Evolutionary conservation across 1,140 invertebrate genomes (phyloP).

Genomic region (Zaprionus taronus): DNA sequence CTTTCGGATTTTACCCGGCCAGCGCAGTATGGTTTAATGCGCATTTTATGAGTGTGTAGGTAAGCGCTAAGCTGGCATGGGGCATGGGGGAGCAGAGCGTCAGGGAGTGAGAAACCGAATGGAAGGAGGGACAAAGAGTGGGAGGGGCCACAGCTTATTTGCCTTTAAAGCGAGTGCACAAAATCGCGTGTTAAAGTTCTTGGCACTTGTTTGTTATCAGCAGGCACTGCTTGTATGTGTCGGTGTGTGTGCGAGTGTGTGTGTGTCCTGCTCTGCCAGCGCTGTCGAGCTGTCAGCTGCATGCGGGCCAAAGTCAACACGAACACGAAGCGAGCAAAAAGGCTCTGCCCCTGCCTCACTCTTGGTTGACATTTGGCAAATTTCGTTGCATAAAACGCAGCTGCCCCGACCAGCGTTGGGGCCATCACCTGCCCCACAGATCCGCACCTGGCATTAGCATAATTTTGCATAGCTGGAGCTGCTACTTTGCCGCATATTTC

Average conservation of each 20-base stretch:
- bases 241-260: background rate
- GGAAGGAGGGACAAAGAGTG: background rate
- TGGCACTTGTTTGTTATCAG: slow-evolving; percentile 47
- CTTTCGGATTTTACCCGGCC: slow-evolving; percentile 74
- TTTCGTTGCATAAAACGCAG: slow-evolving; percentile 57
- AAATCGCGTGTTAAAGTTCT: slow-evolving; percentile 69
- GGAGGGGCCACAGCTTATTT: background rate
- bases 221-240: background rate
- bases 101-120: background rate
- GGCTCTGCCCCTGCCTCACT: slow-evolving; percentile 25
- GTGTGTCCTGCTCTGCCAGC: background rate
- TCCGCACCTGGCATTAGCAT: slow-evolving; percentile 72
- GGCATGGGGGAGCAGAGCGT: background rate
- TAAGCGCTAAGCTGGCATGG: slow-evolving; percentile 43
- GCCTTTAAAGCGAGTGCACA: slow-evolving; percentile 64
- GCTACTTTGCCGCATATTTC: slow-evolving; percentile 70
- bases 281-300: slow-evolving; percentile 41
- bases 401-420: slow-evolving; percentile 1
- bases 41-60: slow-evolving; percentile 79
- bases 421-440: slow-evolving; percentile 4
- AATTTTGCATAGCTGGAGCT: slow-evolving; percentile 75
- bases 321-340: background rate
- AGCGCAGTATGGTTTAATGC: slow-evolving; percentile 80
- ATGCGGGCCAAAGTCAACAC: slow-evolving; percentile 51
- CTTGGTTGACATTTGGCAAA: slow-evolving; percentile 46